Evolutionary conservation across 1,140 invertebrate species (phyloP).

Genomic region (Zaprionus ornatus): DNA sequence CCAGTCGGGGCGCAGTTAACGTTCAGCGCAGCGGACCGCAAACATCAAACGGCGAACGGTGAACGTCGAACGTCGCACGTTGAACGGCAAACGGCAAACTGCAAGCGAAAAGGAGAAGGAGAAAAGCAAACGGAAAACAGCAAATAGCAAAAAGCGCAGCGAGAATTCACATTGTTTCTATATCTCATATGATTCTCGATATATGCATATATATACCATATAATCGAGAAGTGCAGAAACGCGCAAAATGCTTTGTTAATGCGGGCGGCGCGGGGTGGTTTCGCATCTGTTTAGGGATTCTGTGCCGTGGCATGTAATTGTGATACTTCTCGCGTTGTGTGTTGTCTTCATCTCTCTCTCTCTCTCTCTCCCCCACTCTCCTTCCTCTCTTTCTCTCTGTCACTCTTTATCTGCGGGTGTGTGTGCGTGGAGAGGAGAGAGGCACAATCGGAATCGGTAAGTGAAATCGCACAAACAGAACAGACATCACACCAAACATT

Average conservation of each 20-base stretch:
- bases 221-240: not conserved
- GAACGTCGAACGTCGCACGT: not conserved
- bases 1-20: constrained; percentile 5
- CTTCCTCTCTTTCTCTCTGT: not conserved
- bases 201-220: not conserved
- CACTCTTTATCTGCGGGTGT: constrained; percentile 7
- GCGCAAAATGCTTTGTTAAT: not conserved
- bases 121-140: not conserved
- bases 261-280: not conserved
- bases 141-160: not conserved
- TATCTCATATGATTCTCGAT: not conserved
- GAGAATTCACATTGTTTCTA: not conserved
- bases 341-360: constrained; percentile 2
- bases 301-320: constrained; percentile 58
- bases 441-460: constrained; percentile 72
- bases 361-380: not conserved
- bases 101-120: not conserved
- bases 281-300: constrained; percentile 16
- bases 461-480: constrained; percentile 45
- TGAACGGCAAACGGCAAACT: not conserved
- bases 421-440: constrained; percentile 25
- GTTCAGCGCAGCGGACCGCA: not conserved
- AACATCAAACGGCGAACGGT: constrained; percentile 3
- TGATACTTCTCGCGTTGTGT: constrained; percentile 15
- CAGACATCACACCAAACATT: constrained; percentile 45